Percentiles rank a stretch among this genome's conserved stretches.
Conservation (phyloP, 2,888 invertebrate genomes). For the Cataglyphis rosenhaueri region DNA sequence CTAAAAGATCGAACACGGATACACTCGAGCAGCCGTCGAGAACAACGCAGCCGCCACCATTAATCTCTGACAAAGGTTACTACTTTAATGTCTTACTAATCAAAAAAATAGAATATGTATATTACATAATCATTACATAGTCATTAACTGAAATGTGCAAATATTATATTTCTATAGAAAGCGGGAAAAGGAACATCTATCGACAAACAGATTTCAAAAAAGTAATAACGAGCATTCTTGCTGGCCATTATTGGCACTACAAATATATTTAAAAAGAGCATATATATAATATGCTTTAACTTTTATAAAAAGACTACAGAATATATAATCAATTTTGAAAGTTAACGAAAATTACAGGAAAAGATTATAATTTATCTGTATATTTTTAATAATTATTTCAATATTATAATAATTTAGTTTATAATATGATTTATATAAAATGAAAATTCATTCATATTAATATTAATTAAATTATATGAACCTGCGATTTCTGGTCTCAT, state of each 20-base stretch:
- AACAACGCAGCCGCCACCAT: constrained; percentile 87
- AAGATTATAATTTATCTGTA: too few species aligned
- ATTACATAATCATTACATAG: not conserved
- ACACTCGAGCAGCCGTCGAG: constrained; percentile 81
- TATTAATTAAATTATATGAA: not conserved
- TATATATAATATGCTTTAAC: too few species aligned
- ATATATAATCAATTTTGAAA: too few species aligned
- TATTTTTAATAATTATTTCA: too few species aligned
- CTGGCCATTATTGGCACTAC: not conserved
- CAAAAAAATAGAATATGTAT: not conserved
- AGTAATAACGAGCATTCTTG: too few species aligned
- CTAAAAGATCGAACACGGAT: constrained; percentile 86
- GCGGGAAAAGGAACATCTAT: not conserved
- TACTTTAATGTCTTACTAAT: not conserved
- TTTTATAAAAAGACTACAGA: too few species aligned
- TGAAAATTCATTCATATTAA: not conserved
- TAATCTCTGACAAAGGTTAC: constrained; percentile 89
- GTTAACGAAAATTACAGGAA: too few species aligned
- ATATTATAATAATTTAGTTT: too few species aligned
- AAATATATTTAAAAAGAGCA: too few species aligned
- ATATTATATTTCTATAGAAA: not conserved
- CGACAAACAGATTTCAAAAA: not conserved
- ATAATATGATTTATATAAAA: not conserved
- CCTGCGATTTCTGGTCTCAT: not conserved
- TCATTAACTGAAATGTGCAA: not conserved